These are phyloP conservation scores for Abrostola tripartita DNA, from an alignment of 2,888 invertebrate species.

Conservation along the genomic window DNA sequence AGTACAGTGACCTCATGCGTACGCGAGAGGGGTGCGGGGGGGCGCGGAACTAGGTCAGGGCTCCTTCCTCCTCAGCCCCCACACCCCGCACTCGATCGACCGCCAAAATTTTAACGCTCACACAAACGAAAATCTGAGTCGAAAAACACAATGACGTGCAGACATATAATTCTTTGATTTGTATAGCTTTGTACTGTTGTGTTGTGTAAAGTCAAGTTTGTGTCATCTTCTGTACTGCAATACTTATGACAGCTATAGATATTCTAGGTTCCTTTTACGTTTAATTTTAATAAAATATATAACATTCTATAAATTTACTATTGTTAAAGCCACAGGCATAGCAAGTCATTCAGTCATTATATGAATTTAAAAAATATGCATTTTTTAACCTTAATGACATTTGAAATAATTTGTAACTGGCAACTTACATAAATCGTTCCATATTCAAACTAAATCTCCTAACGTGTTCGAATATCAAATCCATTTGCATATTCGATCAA, in stretches of 20 bases:
- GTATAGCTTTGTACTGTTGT: slow-evolving; percentile 28
- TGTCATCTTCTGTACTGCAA: slow-evolving; percentile 10
- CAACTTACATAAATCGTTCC: no score
- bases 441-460: no score
- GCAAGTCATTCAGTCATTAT: no score
- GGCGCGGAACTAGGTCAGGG: slow-evolving; percentile 75
- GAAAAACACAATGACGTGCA: slow-evolving; percentile 47
- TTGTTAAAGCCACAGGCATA: no score
- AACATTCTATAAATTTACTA: no score
- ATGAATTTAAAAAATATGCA: no score
- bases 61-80: slow-evolving; percentile 65
- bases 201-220: slow-evolving; percentile 7
- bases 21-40: slow-evolving; percentile 72
- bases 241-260: neutral
- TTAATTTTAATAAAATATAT: no score
- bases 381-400: no score
- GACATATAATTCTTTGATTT: slow-evolving; percentile 51
- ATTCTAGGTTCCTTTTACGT: no score
- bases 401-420: no score
- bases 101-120: slow-evolving; percentile 83
- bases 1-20: slow-evolving; percentile 88
- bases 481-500: no score
- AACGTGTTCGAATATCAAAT: no score
- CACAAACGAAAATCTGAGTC: slow-evolving; percentile 66
- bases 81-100: slow-evolving; percentile 79